phyloP scores from a whole-genome alignment of 2,888 invertebrate species.

The Sarcophaga caerulescens region DNA sequence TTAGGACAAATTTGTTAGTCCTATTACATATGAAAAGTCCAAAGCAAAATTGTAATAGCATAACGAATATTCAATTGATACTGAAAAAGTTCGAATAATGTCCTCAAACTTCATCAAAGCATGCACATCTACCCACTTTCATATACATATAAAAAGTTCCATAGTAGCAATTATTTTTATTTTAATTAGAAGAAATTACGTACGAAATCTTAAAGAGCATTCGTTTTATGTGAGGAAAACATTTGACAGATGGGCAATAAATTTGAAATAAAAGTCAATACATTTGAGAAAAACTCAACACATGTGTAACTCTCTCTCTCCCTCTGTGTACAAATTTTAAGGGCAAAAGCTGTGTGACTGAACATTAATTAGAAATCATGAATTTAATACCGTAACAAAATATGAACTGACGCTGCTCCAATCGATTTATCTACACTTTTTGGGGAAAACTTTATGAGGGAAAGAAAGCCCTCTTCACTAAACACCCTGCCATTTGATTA shows the following conservation, averaged over 20 bases:
- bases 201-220: not conserved
- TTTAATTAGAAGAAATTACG: too few relatives aligned
- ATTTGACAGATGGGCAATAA: constrained; percentile 30
- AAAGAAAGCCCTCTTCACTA: not conserved
- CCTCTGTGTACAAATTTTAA: not conserved
- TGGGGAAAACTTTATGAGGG: too few relatives aligned
- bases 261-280: constrained; percentile 16
- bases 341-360: constrained; percentile 5
- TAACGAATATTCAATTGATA: too few relatives aligned
- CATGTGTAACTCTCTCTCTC: not conserved
- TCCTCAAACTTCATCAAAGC: too few relatives aligned
- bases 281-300: not conserved
- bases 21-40: too few relatives aligned
- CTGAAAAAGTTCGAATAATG: too few relatives aligned
- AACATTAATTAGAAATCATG: constrained; percentile 53
- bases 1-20: too few relatives aligned
- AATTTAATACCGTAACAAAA: constrained; percentile 50
- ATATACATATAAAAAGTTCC: too few relatives aligned
- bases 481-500: not conserved
- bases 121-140: too few relatives aligned
- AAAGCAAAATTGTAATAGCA: too few relatives aligned
- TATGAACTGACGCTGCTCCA: not conserved
- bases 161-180: too few relatives aligned
- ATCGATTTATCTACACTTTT: too few relatives aligned
- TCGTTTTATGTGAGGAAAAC: not conserved